Conservation (phyloP, 2,888 invertebrate species). For the Conomelus anceps region DNA sequence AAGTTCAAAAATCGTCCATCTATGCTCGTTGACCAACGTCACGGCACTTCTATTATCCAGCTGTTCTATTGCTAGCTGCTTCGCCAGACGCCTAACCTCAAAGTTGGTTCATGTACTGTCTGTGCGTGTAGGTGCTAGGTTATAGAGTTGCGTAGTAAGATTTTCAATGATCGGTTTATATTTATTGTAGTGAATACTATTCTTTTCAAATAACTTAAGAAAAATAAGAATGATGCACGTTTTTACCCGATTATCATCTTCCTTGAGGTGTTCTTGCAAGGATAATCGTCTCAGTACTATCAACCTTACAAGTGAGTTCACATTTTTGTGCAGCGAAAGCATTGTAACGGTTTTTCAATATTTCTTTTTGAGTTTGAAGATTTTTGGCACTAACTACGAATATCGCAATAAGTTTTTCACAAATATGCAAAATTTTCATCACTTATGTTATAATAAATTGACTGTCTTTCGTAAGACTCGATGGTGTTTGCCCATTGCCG, state of each 20-base stretch:
- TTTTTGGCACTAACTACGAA: too few species aligned
- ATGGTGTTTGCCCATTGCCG: too few species aligned
- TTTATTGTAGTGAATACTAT: not conserved
- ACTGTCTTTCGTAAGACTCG: too few species aligned
- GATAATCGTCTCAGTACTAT: not conserved
- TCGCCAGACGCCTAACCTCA: not conserved
- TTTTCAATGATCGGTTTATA: not conserved
- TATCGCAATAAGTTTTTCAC: too few species aligned
- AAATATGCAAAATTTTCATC: too few species aligned
- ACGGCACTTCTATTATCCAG: not conserved
- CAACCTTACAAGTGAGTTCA: not conserved
- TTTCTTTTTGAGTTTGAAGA: too few species aligned
- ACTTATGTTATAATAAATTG: too few species aligned
- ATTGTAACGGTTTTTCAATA: too few species aligned
- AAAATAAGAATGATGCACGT: not conserved
- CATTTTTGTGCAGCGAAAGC: too few species aligned
- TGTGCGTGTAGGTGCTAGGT: not conserved
- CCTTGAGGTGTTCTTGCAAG: not conserved
- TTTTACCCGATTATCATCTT: not conserved
- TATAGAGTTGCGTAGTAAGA: not conserved
- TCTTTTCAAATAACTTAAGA: too few species aligned
- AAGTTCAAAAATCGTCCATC: not conserved
- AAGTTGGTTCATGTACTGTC: not conserved
- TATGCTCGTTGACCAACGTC: too few species aligned
- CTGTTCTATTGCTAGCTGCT: not conserved